Percentiles rank a stretch among this genome's conserved stretches.
Conservation (phyloP, 1,140 invertebrate genomes). For the Druon quercuslanigerum region DNA sequence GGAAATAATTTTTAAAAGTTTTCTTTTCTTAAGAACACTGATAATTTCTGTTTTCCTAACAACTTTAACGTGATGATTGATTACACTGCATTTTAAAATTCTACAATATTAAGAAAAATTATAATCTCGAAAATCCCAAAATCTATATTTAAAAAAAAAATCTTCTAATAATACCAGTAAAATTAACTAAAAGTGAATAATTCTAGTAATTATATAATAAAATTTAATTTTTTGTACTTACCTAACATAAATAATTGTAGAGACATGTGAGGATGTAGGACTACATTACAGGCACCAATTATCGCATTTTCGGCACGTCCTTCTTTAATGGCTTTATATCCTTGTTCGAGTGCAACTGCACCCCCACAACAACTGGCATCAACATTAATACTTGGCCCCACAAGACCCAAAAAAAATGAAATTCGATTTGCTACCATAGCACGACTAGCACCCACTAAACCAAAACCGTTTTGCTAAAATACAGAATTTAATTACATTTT, state of each 20-base stretch:
- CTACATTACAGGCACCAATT: conserved; percentile 60
- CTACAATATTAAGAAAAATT: too few species aligned
- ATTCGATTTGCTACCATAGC: conserved; percentile 56
- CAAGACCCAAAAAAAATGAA: conserved; percentile 52
- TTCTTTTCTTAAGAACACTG: too few species aligned
- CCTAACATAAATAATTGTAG: conserved; percentile 46
- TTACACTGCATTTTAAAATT: too few species aligned
- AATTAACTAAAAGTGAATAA: background rate
- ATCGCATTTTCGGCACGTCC: conserved; percentile 78
- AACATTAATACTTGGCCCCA: conserved; percentile 62
- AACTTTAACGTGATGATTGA: too few species aligned
- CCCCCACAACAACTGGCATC: conserved; percentile 72
- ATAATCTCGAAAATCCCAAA: too few species aligned
- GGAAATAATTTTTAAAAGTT: too few species aligned
- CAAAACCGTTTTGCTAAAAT: conserved; percentile 60
- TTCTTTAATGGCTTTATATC: conserved; percentile 74
- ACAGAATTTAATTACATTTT: conserved; percentile 54
- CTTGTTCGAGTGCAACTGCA: conserved; percentile 65
- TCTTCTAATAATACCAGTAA: too few species aligned
- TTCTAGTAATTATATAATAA: background rate
- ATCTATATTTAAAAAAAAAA: too few species aligned
- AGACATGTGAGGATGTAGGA: conserved; percentile 51
- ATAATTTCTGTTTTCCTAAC: too few species aligned
- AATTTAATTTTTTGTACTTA: background rate
- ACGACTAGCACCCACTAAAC: conserved; percentile 46